Conservation (phyloP, 1,140 invertebrate species). For the Tetraneura akinire region DNA sequence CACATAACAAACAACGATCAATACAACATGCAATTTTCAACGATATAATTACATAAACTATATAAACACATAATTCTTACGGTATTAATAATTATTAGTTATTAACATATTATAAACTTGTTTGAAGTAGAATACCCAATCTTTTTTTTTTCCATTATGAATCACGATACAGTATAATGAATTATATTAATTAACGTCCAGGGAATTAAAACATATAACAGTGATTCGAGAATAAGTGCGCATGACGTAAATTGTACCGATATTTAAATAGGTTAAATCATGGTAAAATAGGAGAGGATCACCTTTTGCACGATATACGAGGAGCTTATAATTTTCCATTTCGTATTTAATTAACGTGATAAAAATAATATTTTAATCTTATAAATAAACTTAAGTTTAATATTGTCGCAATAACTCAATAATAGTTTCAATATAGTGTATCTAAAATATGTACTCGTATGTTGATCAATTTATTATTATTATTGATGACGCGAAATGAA, state of each 20-base stretch:
- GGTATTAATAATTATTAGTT: no score
- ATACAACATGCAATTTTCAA: no score
- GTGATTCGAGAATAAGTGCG: not conserved
- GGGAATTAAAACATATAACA: not conserved
- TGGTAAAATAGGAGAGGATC: not conserved
- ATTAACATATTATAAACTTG: no score
- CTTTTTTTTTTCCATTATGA: no score
- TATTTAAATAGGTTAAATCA: not conserved
- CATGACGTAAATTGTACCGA: not conserved
- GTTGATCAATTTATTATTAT: no score
- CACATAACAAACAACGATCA: no score
- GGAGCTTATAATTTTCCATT: not conserved
- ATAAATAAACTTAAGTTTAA: not conserved
- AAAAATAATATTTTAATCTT: conserved; percentile 15
- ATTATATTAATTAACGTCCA: no score
- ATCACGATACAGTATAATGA: no score
- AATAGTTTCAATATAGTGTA: not conserved
- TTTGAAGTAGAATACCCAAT: no score
- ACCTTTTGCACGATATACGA: not conserved
- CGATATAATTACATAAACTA: no score
- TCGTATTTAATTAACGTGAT: not conserved
- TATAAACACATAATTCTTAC: no score
- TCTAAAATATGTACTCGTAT: no score
- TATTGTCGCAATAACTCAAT: not conserved
- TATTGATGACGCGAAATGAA: not conserved